Evolutionary conservation across 53 echinoderm and acorn worm species (phyloP).

Genomic region (Hippasteria phrygiana): DNA sequence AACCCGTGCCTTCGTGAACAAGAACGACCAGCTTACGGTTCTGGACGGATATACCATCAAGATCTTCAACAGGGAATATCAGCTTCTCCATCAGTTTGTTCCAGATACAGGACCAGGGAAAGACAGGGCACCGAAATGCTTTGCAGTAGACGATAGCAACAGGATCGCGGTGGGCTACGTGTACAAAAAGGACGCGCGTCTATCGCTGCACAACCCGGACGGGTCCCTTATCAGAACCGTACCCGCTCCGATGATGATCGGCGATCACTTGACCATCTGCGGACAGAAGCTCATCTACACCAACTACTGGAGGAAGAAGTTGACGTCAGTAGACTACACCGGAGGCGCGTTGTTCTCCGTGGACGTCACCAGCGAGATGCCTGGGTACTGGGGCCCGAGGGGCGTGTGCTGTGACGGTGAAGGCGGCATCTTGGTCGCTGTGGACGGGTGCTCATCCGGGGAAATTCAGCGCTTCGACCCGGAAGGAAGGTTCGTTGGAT

Average conservation of each 20-base stretch:
- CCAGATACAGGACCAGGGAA: background rate
- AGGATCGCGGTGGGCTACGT: conserved; percentile 25
- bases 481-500: background rate
- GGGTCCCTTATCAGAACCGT: background rate
- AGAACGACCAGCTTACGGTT: background rate
- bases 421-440: conserved; percentile 6
- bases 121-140: background rate
- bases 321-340: conserved; percentile 9
- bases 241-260: conserved; percentile 7
- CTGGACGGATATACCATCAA: background rate
- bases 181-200: background rate
- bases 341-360: background rate
- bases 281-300: conserved; percentile 24
- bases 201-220: background rate
- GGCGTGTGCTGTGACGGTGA: conserved; percentile 11
- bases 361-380: background rate
- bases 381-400: background rate
- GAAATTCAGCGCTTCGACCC: background rate
- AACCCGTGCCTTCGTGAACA: background rate
- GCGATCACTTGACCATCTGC: conserved; percentile 2
- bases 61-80: background rate
- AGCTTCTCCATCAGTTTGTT: conserved; percentile 4
- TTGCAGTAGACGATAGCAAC: conserved; percentile 29
- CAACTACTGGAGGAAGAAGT: background rate
- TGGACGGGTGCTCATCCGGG: background rate